Evolutionary conservation across 37 sponge, comb jelly and placozoan genomes (phyloP).

Genomic region (Geodia barretti): DNA sequence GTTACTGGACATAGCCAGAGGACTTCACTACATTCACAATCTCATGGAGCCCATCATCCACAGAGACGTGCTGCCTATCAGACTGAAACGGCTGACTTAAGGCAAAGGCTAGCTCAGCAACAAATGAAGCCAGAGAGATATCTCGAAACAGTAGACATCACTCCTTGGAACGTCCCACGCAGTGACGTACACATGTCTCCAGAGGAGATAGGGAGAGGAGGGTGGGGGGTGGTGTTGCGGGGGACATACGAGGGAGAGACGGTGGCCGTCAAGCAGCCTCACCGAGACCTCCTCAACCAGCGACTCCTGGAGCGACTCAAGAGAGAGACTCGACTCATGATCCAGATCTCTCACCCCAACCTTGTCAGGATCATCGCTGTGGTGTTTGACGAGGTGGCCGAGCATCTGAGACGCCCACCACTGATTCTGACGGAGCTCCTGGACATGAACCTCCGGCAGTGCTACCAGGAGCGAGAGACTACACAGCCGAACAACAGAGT

Average conservation of each 20-base stretch:
- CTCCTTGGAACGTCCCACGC: background rate
- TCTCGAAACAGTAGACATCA: no score
- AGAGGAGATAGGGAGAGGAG: no score
- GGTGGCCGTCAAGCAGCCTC: slow-evolving; percentile 66
- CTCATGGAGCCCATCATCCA: slow-evolving; percentile 71
- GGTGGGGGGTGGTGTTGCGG: slow-evolving; percentile 12
- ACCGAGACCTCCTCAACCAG: slow-evolving; percentile 22
- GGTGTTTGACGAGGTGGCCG: slow-evolving; percentile 18
- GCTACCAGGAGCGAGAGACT: slow-evolving; percentile 10
- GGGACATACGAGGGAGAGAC: slow-evolving; percentile 38
- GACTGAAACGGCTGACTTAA: background rate
- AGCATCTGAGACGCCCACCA: slow-evolving; percentile 9
- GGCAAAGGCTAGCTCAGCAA: slow-evolving; percentile 10
- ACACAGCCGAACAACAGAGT: background rate
- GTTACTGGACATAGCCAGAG: slow-evolving; percentile 53
- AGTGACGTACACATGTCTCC: background rate
- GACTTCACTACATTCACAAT: slow-evolving; percentile 71
- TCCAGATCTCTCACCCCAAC: slow-evolving; percentile 63
- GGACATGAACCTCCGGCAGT: slow-evolving; percentile 40
- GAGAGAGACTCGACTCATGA: slow-evolving; percentile 57
- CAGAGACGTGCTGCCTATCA: slow-evolving; percentile 64
- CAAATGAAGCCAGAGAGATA: no score
- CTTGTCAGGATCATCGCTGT: slow-evolving; percentile 73
- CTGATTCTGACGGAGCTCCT: slow-evolving; percentile 77
- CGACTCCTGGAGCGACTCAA: slow-evolving; percentile 26